These are phyloP conservation scores for Trichomycterus rosablanca DNA, from an alignment of 2,113 vertebrate species.

Conservation along the genomic window DNA sequence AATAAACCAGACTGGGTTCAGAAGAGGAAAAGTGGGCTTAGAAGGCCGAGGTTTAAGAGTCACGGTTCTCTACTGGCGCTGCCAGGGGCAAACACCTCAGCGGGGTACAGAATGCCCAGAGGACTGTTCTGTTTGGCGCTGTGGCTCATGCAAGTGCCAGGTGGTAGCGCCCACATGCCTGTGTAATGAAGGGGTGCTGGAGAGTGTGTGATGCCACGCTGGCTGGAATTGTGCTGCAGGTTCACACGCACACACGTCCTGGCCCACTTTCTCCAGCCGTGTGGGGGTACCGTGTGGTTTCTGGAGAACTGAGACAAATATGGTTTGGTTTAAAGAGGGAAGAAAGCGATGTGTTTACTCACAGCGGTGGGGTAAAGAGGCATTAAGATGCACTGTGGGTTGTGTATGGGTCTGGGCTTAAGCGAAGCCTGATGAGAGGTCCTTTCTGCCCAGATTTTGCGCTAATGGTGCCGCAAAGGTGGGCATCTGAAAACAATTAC, in stretches of 20 bases:
- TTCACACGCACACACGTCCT: constrained; percentile 11
- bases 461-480: constrained; percentile 34
- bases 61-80: no score
- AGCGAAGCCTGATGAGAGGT: constrained; percentile 25
- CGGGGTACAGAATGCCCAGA: background rate
- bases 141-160: constrained; percentile 17
- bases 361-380: constrained; percentile 29
- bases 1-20: no score
- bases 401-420: constrained; percentile 5
- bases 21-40: no score
- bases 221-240: constrained; percentile 35
- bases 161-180: constrained; percentile 39
- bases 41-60: no score
- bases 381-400: constrained; percentile 25
- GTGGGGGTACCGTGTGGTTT: constrained; percentile 16
- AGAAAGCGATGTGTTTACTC: constrained; percentile 45
- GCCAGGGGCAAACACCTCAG: background rate
- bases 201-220: constrained; percentile 37
- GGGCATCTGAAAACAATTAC: constrained; percentile 47
- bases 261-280: constrained; percentile 4
- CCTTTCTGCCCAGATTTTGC: constrained; percentile 26
- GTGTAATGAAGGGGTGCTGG: constrained; percentile 44
- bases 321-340: constrained; percentile 44
- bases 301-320: constrained; percentile 39
- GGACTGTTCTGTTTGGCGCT: constrained; percentile 10